These are phyloP conservation scores for Cynoglossus semilaevis DNA, from an alignment of 2,113 vertebrate species.

Conservation along the genomic window DNA sequence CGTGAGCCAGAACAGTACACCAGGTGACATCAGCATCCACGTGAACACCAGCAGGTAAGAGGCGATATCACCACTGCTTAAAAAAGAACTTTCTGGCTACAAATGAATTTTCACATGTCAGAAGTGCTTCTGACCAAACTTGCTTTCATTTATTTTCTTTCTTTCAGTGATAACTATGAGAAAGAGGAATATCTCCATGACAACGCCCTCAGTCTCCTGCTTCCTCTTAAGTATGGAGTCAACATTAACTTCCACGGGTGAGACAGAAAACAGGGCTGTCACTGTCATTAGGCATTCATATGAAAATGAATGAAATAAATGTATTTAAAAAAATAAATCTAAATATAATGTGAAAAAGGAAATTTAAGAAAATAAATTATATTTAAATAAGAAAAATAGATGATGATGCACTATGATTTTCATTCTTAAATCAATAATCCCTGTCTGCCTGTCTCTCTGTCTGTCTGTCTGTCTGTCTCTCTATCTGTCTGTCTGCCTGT, in stretches of 20 bases:
- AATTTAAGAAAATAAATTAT: too few species aligned
- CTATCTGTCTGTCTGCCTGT: background rate
- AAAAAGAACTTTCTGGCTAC: background rate
- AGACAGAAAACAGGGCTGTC: conserved; percentile 44
- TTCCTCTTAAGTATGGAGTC: conserved; percentile 86
- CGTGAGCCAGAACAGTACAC: conserved; percentile 82
- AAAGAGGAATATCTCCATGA: conserved; percentile 67
- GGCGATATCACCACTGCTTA: background rate
- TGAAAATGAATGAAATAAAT: too few species aligned
- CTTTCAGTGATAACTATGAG: conserved; percentile 83
- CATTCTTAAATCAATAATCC: background rate
- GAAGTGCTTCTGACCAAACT: background rate
- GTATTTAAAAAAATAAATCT: background rate
- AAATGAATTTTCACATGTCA: background rate
- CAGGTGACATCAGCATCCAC: conserved; percentile 80
- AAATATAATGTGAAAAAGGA: background rate
- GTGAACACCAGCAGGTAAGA: conserved; percentile 84
- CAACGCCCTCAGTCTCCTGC: conserved; percentile 72
- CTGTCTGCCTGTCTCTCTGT: too few species aligned
- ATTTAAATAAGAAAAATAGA: too few species aligned
- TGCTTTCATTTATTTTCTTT: conserved; percentile 3
- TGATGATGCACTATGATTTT: too few species aligned
- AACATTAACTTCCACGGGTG: conserved; percentile 85
- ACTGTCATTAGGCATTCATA: background rate
- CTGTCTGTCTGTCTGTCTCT: background rate